Evolutionary conservation across 2,113 vertebrate species (phyloP), one percentile per base, ranked within the genome.

Genomic region (Epinephelus lanceolatus): DNA sequence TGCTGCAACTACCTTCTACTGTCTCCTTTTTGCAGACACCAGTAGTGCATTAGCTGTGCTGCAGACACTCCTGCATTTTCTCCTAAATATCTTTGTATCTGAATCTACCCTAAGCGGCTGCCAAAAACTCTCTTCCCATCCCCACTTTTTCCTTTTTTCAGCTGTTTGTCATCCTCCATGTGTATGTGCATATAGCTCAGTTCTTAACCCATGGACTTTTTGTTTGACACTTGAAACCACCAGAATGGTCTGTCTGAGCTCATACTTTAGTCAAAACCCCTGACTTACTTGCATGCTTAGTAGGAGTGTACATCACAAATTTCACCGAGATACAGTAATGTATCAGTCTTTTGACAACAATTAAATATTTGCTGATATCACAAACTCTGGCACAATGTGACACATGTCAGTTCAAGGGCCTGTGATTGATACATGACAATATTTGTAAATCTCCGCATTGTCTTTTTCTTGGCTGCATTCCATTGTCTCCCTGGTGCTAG

Each of bases 41-140:
- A 78, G 45, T n/a, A 37, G 73, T 78, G 65, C 74, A 25, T 62
- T 65, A 37, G 42, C 27, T 65, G 56, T 61, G 74, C 74, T 81
- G n/a, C 57, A 40, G 42, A 33, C 25, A 23, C 65, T 71, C 65
- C 65, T 30, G 53, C 13, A 1, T 49, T 60, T 68, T 78, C 15
- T 72, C 0, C 17, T 62, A 5, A 21, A 47, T 76, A 52, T 19
- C 4, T 79, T 5, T 53, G n/a, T 21, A 56, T 55, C 67, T 71
- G 21, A 15, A 49, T 11, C 19, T 45, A 15, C 27, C 71, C 5
- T 59, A 23, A 81, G 23, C 55, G 7, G 21, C n/a, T 0, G 8
- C 21, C 42, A 27, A 40, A 6, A 10, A 47, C 19, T 23, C 2
- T 23, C 15, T 61, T 19, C 33, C 25, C 47, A 2, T 19, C 21